Base-by-base conservation (phyloP, 2,888 invertebrate species). In the Xestoiulus laeticollis region DNA sequence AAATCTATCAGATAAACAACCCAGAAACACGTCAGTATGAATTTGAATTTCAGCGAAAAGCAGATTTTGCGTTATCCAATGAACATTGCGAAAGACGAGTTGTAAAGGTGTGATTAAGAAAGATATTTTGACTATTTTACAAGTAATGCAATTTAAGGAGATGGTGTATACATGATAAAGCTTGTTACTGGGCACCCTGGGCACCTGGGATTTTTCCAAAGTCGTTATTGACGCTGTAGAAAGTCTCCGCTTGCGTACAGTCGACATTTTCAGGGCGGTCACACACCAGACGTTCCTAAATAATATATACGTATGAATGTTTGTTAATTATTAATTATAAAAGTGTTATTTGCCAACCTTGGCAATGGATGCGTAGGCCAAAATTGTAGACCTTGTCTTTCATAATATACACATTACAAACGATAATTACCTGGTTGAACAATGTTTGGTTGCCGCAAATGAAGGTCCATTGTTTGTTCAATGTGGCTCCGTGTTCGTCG, bases 381-480 rank as follows among this genome's bases (percentile, higher is more conserved):
- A n/a, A n/a, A n/a, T n/a, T n/a, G n/a, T n/a, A n/a, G n/a, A n/a
- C n/a, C n/a, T n/a, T n/a, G n/a, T n/a, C n/a, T n/a, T n/a, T n/a
- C n/a, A n/a, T n/a, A n/a, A n/a, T n/a, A n/a, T n/a, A 10, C 12
- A n/a, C 19, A 38, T 38, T 38, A 5, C 38, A 38, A 38, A 38
- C 38, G 38, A 5, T 48, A 12, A 48, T 48, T 4, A 89, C 89
- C 88, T 89, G 89, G 26, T 89, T 88, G 82, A 89, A 89, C 1
- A 88, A 30, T 33, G 89, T 89, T 53, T 89, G 89, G 26, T 89
- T 89, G 26, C 89, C 89, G 38, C 89, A 89, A 43, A 89, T 87
- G 88, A 89, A 89, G n/a, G 88, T 88, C 87, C 87, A 89, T 32
- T 88, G 88, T 32, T 88, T 87, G 44, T 86, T 88, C 16, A 88